Conservation (phyloP, 2,797 vertebrate species). For the Emydoidea blandingii region DNA sequence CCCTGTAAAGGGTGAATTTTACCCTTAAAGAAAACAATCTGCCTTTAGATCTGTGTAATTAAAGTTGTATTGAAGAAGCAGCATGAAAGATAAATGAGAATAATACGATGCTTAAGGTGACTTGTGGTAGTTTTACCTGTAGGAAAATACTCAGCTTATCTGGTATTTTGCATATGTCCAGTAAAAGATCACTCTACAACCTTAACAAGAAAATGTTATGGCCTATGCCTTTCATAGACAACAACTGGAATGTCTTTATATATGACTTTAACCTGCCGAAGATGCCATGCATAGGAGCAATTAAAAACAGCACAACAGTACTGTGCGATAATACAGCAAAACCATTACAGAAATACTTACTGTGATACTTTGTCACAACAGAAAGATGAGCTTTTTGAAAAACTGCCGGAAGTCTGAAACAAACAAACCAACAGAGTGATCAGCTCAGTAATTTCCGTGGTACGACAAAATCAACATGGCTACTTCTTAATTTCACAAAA, state of each 20-base stretch:
- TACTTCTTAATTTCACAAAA: not conserved
- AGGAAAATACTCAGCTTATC: not conserved
- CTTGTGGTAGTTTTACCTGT: not conserved
- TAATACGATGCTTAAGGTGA: not conserved
- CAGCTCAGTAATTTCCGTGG: not conserved
- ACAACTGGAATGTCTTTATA: not conserved
- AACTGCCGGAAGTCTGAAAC: conserved; percentile 68
- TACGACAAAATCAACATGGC: not conserved
- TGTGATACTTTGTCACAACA: conserved; percentile 65
- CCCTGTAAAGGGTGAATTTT: not conserved
- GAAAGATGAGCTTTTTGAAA: conserved; percentile 42
- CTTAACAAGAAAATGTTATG: not conserved
- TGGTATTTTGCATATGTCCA: not conserved
- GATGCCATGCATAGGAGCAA: not conserved
- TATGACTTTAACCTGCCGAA: not conserved
- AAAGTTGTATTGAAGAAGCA: not conserved
- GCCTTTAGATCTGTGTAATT: not conserved
- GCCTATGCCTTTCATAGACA: not conserved
- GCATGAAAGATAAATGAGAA: not conserved
- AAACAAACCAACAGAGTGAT: conserved; percentile 22
- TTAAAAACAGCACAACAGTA: fast-evolving
- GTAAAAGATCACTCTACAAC: not conserved
- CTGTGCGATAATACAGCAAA: not conserved
- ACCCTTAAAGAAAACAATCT: not conserved
- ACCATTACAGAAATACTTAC: conserved; percentile 67